phyloP scores from a whole-genome alignment of 2,797 vertebrate genomes.

The Protosalanx chinensis region DNA sequence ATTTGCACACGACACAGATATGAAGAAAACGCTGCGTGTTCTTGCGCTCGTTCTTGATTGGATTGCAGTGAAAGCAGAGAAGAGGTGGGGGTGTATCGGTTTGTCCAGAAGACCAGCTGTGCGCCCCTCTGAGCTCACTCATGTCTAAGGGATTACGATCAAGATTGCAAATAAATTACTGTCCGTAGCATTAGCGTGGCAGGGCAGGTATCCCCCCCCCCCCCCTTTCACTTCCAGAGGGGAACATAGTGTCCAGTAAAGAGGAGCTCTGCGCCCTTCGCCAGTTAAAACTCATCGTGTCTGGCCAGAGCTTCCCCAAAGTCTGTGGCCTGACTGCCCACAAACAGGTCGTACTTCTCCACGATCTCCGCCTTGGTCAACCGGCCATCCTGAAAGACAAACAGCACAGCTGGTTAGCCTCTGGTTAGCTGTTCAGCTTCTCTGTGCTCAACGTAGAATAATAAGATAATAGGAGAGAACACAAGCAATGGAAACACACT shows the following conservation, averaged over 20 bases:
- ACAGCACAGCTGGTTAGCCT: constrained; percentile 5
- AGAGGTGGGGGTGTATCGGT: constrained; percentile 31
- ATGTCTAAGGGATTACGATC: constrained; percentile 58
- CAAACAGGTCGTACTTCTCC: constrained; percentile 95
- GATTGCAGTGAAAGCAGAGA: constrained; percentile 36
- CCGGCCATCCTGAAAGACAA: constrained; percentile 79
- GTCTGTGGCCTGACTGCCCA: constrained; percentile 98
- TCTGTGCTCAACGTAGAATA: not conserved
- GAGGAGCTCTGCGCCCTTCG: constrained; percentile 54
- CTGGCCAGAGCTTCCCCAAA: constrained; percentile 95
- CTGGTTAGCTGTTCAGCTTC: not conserved
- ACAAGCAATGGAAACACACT: not conserved
- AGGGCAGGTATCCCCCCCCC: constrained; percentile 10
- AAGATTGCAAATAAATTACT: constrained; percentile 86
- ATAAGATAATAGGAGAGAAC: not conserved
- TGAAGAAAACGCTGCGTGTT: constrained; percentile 24
- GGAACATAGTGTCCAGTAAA: constrained; percentile 33
- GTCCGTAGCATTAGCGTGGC: constrained; percentile 59
- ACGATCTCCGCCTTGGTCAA: constrained; percentile 93
- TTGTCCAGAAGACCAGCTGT: constrained; percentile 30
- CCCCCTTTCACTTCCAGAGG: constrained; percentile 9
- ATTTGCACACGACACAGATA: constrained; percentile 17
- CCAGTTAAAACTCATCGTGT: constrained; percentile 88
- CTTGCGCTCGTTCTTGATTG: constrained; percentile 19
- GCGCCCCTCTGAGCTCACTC: constrained; percentile 31